phyloP scores from a whole-genome alignment of 2,113 vertebrate genomes.

The Pithys albifrons region DNA sequence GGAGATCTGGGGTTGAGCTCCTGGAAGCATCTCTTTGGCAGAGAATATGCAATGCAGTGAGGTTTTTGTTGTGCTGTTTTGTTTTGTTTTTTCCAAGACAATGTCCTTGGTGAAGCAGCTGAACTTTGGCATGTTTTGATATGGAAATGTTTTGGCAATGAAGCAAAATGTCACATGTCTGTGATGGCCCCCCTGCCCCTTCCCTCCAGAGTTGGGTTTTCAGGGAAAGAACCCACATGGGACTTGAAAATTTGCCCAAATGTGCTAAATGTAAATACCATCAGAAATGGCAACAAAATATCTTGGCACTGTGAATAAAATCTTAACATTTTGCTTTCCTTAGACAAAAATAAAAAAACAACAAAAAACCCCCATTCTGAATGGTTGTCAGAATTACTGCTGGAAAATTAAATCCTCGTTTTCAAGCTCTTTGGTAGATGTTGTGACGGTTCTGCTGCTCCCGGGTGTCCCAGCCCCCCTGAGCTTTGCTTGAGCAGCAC shows the following conservation, averaged over 20 bases:
- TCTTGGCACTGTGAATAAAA: neutral
- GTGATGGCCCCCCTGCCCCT: neutral
- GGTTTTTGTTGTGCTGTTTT: neutral
- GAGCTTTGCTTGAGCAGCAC: neutral
- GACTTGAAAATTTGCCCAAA: constrained; percentile 12
- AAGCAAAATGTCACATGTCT: neutral
- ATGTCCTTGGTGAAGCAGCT: neutral
- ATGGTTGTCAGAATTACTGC: neutral
- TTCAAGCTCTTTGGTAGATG: neutral
- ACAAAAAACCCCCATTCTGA: neutral
- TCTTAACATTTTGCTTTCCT: constrained; percentile 5
- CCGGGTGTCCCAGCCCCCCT: neutral
- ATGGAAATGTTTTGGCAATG: constrained; percentile 21
- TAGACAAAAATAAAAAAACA: accelerated
- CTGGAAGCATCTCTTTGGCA: neutral
- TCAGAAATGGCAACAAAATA: neutral
- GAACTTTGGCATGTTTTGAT: constrained; percentile 18
- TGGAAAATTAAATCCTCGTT: neutral
- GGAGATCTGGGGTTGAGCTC: neutral
- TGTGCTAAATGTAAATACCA: neutral
- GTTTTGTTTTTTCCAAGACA: neutral
- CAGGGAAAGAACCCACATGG: neutral
- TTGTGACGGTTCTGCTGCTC: neutral
- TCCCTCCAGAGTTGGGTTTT: neutral
- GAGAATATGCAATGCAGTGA: neutral